Evolutionary conservation across 35 echinoderm and acorn worm species (phyloP).

Genomic region (Diadema setosum): DNA sequence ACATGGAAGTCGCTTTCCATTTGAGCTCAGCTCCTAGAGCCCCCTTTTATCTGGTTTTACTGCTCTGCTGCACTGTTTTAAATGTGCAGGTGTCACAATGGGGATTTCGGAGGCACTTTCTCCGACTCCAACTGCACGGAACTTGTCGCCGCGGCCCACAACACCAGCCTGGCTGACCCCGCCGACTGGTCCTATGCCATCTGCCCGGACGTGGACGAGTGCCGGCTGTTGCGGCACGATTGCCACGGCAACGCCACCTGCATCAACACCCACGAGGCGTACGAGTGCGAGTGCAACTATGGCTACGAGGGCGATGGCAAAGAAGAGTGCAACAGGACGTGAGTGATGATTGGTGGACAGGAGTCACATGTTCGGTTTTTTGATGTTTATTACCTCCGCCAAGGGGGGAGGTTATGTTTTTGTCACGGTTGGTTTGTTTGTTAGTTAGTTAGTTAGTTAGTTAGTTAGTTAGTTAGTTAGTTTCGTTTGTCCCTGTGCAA

Average conservation of each 20-base stretch:
- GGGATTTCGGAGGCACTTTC: constrained; percentile 59
- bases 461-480: too few species aligned
- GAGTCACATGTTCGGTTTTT: background rate
- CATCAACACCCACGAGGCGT: constrained; percentile 31
- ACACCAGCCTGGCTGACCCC: background rate
- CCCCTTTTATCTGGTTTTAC: too few species aligned
- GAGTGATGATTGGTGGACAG: too few species aligned
- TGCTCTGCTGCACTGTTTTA: too few species aligned
- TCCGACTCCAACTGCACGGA: background rate
- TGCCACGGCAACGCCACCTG: constrained; percentile 85
- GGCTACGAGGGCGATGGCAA: constrained; percentile 81
- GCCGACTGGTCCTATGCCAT: constrained; percentile 76
- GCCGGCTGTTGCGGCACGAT: constrained; percentile 30
- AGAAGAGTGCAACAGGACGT: constrained; percentile 61
- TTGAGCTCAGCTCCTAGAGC: too few species aligned
- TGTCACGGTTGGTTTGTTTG: too few species aligned
- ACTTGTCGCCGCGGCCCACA: constrained; percentile 16
- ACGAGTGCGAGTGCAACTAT: constrained; percentile 71
- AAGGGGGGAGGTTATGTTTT: too few species aligned
- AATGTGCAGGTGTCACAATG: constrained; percentile 52
- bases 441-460: too few species aligned
- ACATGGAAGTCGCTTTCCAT: too few species aligned
- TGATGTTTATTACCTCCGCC: too few species aligned
- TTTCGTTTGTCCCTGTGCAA: too few species aligned
- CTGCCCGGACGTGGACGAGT: constrained; percentile 77